phyloP scores from a whole-genome alignment of 2,113 vertebrate genomes.

The Chinchilla lanigera region DNA sequence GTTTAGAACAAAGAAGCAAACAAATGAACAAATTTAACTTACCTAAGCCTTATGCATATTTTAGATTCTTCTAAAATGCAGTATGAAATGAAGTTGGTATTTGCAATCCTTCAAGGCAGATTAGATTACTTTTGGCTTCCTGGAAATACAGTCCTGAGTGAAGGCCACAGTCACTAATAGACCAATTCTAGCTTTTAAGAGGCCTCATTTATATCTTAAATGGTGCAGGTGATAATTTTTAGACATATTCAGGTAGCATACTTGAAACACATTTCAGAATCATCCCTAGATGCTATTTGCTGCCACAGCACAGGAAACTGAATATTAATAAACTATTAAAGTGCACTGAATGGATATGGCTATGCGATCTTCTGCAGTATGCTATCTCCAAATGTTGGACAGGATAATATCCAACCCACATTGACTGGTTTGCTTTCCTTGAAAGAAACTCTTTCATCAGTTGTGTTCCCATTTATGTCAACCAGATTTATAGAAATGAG shows the following conservation, averaged over 20 bases:
- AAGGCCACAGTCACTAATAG: not conserved
- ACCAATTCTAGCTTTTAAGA: not conserved
- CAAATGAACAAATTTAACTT: not conserved
- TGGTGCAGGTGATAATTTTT: slow-evolving; percentile 42
- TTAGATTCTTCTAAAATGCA: slow-evolving; percentile 34
- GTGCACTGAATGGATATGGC: not conserved
- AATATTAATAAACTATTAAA: slow-evolving; percentile 40
- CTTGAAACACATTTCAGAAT: slow-evolving; percentile 13
- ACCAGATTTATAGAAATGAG: slow-evolving; percentile 50
- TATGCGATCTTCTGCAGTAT: not conserved
- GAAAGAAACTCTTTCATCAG: not conserved
- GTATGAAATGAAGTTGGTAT: not conserved
- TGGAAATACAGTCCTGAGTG: not conserved
- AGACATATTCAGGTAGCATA: not conserved
- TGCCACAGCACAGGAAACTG: slow-evolving; percentile 36
- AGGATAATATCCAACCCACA: not conserved
- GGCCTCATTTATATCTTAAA: slow-evolving; percentile 8
- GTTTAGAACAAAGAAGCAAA: not conserved
- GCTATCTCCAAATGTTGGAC: not conserved
- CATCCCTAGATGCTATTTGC: not conserved
- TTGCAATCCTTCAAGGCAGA: not conserved
- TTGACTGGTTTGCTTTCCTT: slow-evolving; percentile 2
- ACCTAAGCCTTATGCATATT: not conserved
- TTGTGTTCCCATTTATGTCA: slow-evolving; percentile 27
- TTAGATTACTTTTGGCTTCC: slow-evolving; percentile 23